phyloP scores from a whole-genome alignment of 2,113 vertebrate genomes.

The Cryptoleucopteryx plumbea region DNA sequence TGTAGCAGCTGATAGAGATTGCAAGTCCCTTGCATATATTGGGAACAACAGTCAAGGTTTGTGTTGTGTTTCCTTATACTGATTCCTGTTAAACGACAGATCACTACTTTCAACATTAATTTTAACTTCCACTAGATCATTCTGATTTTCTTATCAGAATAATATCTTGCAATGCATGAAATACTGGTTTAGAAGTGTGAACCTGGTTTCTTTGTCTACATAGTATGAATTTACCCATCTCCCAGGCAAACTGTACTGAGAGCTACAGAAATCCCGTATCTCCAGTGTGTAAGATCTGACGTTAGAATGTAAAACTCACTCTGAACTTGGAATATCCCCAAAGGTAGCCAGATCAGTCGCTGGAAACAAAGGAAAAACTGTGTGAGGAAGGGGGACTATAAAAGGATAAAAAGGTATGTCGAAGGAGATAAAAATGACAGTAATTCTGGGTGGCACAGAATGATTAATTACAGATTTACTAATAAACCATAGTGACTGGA shows the following conservation, averaged over 20 bases:
- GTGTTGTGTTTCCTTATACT: background rate
- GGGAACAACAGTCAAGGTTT: background rate
- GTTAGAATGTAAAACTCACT: conserved; percentile 2
- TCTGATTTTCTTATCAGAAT: background rate
- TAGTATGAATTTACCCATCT: background rate
- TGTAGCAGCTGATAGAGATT: background rate
- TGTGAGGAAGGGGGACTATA: background rate
- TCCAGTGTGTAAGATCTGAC: background rate
- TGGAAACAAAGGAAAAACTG: conserved; percentile 16
- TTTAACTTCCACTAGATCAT: conserved; percentile 3
- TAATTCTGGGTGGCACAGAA: background rate
- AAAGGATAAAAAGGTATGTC: background rate
- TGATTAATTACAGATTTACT: conserved; percentile 17
- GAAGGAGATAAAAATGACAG: background rate
- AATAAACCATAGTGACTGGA: background rate
- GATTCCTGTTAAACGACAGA: background rate
- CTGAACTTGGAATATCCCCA: conserved; percentile 24
- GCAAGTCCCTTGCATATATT: background rate
- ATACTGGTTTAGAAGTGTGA: background rate
- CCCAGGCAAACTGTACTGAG: background rate
- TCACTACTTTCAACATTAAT: background rate
- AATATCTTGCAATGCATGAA: background rate
- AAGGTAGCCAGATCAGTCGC: background rate
- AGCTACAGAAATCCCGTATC: background rate
- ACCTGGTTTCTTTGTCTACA: background rate